Percentiles rank a stretch among this genome's conserved stretches.
These are phyloP conservation scores for Acanthosepion esculentum DNA, from an alignment of 2,888 invertebrate species.

Conservation along the genomic window DNA sequence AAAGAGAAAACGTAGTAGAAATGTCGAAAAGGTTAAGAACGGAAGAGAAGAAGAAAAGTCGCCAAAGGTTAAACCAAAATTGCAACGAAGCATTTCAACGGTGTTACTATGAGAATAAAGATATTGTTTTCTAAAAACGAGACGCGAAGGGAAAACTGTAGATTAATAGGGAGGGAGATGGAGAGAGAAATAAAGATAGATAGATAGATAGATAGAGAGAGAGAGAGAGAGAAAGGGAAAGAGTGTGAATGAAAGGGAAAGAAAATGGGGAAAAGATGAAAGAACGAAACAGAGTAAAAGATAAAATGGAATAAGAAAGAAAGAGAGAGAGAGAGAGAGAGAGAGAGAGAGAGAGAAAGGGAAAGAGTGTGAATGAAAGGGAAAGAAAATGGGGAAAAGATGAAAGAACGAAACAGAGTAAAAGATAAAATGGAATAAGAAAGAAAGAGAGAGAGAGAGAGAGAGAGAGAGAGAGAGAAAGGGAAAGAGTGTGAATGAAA, in stretches of 20 bases:
- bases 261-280: not conserved
- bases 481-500: too few species aligned
- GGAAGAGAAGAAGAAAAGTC: not conserved
- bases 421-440: too few species aligned
- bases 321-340: not conserved
- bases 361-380: too few species aligned
- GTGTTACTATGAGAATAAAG: too few species aligned
- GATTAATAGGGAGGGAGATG: not conserved
- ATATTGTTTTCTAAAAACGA: too few species aligned
- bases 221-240: accelerated
- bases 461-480: too few species aligned
- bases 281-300: not conserved
- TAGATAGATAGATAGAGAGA: not conserved
- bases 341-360: not conserved
- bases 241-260: not conserved
- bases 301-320: not conserved
- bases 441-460: too few species aligned
- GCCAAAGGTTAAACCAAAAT: too few species aligned
- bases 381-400: too few species aligned
- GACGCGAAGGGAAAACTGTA: too few species aligned
- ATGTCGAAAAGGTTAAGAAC: not conserved
- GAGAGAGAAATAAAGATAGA: not conserved
- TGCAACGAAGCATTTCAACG: not conserved
- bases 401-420: too few species aligned
- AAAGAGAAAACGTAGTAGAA: not conserved